Evolutionary conservation across 2,888 invertebrate species (phyloP).

Genomic region (Psococerastis gibbosa): DNA sequence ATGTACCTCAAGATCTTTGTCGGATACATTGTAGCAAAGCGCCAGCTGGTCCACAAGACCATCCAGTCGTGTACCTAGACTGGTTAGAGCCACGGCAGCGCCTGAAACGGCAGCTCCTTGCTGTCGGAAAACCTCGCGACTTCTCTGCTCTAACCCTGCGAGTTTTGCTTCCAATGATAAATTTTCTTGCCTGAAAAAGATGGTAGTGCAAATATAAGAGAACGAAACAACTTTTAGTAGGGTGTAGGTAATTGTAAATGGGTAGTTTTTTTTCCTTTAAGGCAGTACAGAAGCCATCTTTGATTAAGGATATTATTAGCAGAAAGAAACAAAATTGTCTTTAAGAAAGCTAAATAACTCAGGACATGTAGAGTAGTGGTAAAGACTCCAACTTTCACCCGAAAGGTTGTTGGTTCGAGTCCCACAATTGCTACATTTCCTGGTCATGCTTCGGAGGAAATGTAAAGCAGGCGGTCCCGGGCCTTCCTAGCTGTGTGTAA

Average conservation of each 20-base stretch:
- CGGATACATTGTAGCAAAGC: slow-evolving; percentile 52
- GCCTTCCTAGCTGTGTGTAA: too few species aligned
- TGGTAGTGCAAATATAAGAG: too few species aligned
- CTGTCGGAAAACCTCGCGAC: slow-evolving; percentile 41
- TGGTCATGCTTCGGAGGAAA: too few species aligned
- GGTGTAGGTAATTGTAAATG: slow-evolving; percentile 7
- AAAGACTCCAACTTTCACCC: too few species aligned
- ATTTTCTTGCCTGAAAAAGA: slow-evolving; percentile 38
- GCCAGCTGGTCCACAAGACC: slow-evolving; percentile 52
- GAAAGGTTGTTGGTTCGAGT: too few species aligned
- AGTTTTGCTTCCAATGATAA: slow-evolving; percentile 43
- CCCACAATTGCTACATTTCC: too few species aligned
- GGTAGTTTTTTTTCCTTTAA: neutral
- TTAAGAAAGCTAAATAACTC: too few species aligned
- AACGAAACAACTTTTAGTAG: slow-evolving; percentile 11
- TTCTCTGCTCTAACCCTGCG: slow-evolving; percentile 39
- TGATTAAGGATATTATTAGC: too few species aligned
- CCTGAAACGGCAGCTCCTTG: slow-evolving; percentile 51
- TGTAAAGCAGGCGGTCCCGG: too few species aligned
- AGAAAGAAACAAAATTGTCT: too few species aligned
- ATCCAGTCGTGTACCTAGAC: slow-evolving; percentile 47
- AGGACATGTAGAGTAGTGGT: too few species aligned
- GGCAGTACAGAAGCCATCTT: neutral
- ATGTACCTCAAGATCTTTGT: slow-evolving; percentile 49
- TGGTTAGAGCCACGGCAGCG: slow-evolving; percentile 45